Evolutionary conservation across 2,113 vertebrate species (phyloP), one percentile per base, ranked within the genome.

Genomic region (Phylloscopus trochiloides): DNA sequence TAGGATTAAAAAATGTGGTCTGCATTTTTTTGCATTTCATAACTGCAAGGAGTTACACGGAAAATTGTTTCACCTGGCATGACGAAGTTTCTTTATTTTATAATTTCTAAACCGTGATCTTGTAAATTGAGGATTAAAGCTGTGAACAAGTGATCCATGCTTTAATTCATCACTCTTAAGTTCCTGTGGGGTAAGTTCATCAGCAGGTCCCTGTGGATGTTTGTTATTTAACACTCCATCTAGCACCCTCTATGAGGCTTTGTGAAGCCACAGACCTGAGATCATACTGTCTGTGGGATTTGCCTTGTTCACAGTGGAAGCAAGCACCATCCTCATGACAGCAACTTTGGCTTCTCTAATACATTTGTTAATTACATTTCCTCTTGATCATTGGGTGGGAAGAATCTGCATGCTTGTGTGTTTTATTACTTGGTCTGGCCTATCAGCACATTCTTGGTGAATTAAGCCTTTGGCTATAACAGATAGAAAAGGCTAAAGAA

Each of bases 341-440:
- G 92, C 89, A 94, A 75, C 94, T 97, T 93, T 86, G 86, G 95
- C 97, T 98, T 98, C 96, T 98, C 98, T 98, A 98, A 97, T 97
- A 97, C 47, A 62, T 92, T 97, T 95, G 97, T 94, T 98, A 99
- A 98, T 98, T 98, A 98, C 97, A 98, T 98, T 99, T 98, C 91
- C 96, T 97, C 97, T 97, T 98, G 81, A 97, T 98, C 97, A 97
- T 43, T 97, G 96, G 88, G 63, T 98, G 97, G 86, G 94, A 98
- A 97, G 98, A 98, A 99, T 98, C 92, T 88, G 66, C 40, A 71
- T 66, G 14, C 47, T 85, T 92, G 96, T 94, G 94, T 36, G 29
- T 97, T 98, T 98, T 98, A 97, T 98, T 98, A 95, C 96, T 97
- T 97, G 95, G 78, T 94, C 94, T 93, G 91, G 74, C 95, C 94